Evolutionary conservation across 2,797 vertebrate species (phyloP), one percentile per base, ranked within the genome.

Genomic region (Chromobotia macracanthus): DNA sequence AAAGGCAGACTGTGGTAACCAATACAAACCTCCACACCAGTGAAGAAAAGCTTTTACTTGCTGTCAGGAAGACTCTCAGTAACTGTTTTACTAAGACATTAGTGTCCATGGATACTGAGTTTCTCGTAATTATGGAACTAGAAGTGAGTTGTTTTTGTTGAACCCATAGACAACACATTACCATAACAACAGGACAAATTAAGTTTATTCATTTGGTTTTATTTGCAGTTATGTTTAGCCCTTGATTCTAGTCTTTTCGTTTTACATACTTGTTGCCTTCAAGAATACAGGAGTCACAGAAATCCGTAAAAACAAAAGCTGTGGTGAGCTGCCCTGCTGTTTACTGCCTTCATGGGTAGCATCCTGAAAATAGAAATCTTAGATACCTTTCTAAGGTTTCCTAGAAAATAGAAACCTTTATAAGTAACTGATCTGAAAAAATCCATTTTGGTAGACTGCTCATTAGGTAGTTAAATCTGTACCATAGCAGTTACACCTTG

Each of bases 1-100:
- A 82, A 83, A 83, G 56, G 50, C 74, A 80, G 75, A 73, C 74
- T 86, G 61, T 82, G 77, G 80, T 80, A 86, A 84, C 84, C 82
- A 86, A 79, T 67, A 84, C 80, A 79, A 74, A 67, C 75, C 82
- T 72, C 31, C 56, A 79, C 48, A 77, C 53, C 31, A 48, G 73
- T 31, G 44, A 75, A 77, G 77, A 83, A 83, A 82, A 64, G 46
- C 69, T 67, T 81, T 82, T 35, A 69, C 79, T 55, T 72, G 46
- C 61, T 80, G 80, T 51, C 61, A 66, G 77, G 77, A 80, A 84
- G 75, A 64, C 41, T 25, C 69, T 25, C 48, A 25, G 25, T 58
- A 48, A 73, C 60, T 35, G 21, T 56, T 72, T 79, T 72, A 80
- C 50, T 64, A 55, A 71, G 77, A 50, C 70, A 31, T 48, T 23